These are phyloP conservation scores for Drosophila kohkoa DNA, from an alignment of 1,140 invertebrate species.

Conservation along the genomic window DNA sequence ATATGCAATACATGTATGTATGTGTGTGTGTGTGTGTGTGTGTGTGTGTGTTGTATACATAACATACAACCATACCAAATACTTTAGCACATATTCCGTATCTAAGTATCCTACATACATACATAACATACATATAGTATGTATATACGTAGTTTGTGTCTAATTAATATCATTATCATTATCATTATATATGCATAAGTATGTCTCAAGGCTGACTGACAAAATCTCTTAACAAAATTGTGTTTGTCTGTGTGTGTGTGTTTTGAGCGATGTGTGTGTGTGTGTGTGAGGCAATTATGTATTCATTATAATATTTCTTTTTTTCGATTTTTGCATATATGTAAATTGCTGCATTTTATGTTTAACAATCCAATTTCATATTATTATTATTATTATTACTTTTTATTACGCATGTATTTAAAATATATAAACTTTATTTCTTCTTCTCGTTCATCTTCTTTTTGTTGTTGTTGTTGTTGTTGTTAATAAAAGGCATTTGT, in stretches of 20 bases:
- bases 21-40: slow-evolving; percentile 38
- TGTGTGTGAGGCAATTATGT: slow-evolving; percentile 23
- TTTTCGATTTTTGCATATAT: slow-evolving; percentile 12
- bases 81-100: slow-evolving; percentile 8
- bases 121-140: not conserved
- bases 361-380: slow-evolving; percentile 35
- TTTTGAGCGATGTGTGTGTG: slow-evolving; percentile 27
- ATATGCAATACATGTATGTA: slow-evolving; percentile 17
- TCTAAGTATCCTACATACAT: slow-evolving; percentile 2
- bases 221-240: slow-evolving; percentile 46
- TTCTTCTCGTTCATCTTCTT: not conserved
- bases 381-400: slow-evolving; percentile 21
- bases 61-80: slow-evolving; percentile 25
- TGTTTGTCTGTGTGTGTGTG: slow-evolving; percentile 35
- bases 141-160: slow-evolving; percentile 8
- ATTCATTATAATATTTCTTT: slow-evolving; percentile 4
- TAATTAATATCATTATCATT: slow-evolving; percentile 31
- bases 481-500: slow-evolving; percentile 75
- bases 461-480: slow-evolving; percentile 25
- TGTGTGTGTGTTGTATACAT: slow-evolving; percentile 54
- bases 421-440: slow-evolving; percentile 64
- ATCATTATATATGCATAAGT: slow-evolving; percentile 43
- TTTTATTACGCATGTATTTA: slow-evolving; percentile 58
- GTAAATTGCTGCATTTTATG: slow-evolving; percentile 21
- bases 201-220: slow-evolving; percentile 45